These are phyloP conservation scores for Dyspetes luteomarginatus DNA, from an alignment of 2,888 invertebrate species.

Conservation along the genomic window DNA sequence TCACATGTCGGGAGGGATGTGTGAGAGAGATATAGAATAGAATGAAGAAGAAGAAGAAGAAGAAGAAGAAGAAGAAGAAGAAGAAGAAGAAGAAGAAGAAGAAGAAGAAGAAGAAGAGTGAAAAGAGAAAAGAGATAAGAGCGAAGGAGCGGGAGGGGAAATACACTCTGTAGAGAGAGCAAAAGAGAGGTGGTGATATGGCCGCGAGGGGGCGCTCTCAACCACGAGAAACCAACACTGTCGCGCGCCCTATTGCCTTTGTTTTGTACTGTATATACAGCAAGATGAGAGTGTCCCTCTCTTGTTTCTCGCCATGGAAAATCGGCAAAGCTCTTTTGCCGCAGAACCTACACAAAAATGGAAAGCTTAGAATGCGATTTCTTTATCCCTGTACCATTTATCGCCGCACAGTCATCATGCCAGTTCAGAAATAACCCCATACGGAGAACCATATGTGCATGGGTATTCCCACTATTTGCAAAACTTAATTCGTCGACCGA, in stretches of 20 bases:
- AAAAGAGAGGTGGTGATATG: background rate
- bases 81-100: slow-evolving; percentile 19
- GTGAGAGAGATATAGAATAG: background rate
- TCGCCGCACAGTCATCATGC: background rate
- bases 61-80: slow-evolving; percentile 58
- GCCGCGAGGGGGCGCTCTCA: slow-evolving; percentile 21
- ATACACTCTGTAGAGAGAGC: slow-evolving; percentile 13
- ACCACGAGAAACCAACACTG: slow-evolving; percentile 26
- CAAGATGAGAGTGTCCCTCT: no score
- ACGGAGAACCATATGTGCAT: background rate
- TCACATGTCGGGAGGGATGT: background rate
- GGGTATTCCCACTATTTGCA: no score
- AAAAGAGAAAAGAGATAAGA: slow-evolving; percentile 3
- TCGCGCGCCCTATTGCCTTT: background rate
- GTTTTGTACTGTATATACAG: background rate
- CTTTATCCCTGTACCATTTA: background rate
- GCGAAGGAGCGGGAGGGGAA: slow-evolving; percentile 21
- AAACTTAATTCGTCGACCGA: no score
- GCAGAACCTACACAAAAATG: background rate
- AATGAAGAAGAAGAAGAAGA: slow-evolving; percentile 63
- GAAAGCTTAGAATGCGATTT: background rate
- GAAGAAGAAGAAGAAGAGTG: slow-evolving; percentile 41
- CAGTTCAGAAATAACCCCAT: background rate
- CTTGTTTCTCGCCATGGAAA: background rate
- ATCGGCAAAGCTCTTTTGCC: background rate